Conservation (phyloP, 2,888 invertebrate species). For the Mayetiola destructor region DNA sequence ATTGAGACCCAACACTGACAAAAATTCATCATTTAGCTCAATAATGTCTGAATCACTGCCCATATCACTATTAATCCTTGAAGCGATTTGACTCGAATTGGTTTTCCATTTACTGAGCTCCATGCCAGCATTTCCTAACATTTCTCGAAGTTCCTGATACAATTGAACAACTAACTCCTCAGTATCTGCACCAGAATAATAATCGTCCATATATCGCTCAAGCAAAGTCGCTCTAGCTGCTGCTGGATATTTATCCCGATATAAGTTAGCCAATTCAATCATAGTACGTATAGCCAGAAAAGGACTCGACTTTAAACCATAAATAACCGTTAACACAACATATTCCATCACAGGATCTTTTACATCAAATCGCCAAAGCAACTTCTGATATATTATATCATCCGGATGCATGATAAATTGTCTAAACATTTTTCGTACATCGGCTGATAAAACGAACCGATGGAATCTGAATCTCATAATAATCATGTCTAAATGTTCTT, state of each 20-base stretch:
- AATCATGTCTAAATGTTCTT: conserved; percentile 15
- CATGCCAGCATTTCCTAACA: neutral
- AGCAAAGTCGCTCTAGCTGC: conserved; percentile 15
- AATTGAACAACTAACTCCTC: conserved; percentile 4
- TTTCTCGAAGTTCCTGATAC: neutral
- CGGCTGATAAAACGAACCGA: conserved; percentile 17
- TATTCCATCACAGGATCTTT: conserved; percentile 16
- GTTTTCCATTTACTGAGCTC: neutral
- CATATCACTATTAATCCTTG: neutral
- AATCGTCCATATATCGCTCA: neutral
- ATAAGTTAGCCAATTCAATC: conserved; percentile 19
- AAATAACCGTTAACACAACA: conserved; percentile 17
- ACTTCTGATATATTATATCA: conserved; percentile 16
- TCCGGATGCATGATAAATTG: conserved; percentile 15
- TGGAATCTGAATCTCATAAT: conserved; percentile 16
- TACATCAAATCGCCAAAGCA: conserved; percentile 17
- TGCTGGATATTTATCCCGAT: conserved; percentile 19
- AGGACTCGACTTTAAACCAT: conserved; percentile 19
- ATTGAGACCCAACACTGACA: neutral
- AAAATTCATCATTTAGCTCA: neutral
- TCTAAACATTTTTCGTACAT: conserved; percentile 17
- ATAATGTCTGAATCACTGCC: neutral
- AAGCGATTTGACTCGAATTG: neutral
- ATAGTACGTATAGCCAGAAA: conserved; percentile 19
- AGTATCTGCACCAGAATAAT: neutral